These are phyloP conservation scores for Drosophila birchii DNA, from an alignment of 2,888 invertebrate genomes.

Conservation along the genomic window DNA sequence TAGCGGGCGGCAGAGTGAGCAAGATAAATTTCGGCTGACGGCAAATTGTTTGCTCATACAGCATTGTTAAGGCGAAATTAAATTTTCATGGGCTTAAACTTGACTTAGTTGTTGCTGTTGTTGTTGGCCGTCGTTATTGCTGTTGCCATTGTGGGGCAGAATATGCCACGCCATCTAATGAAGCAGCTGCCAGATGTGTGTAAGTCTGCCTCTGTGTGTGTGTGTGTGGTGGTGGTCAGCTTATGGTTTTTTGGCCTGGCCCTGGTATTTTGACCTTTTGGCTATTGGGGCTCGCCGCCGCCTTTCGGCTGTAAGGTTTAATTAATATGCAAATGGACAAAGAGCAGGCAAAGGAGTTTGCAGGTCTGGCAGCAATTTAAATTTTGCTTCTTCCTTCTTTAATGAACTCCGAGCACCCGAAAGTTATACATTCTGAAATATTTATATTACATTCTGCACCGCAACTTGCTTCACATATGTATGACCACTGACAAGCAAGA, in stretches of 20 bases:
- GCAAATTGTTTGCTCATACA: conserved; percentile 70
- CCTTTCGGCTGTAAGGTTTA: conserved; percentile 66
- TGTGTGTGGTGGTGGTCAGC: conserved; percentile 49
- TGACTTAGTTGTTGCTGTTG: conserved; percentile 21
- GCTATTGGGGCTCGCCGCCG: conserved; percentile 55
- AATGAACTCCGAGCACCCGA: conserved; percentile 35
- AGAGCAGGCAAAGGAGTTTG: conserved; percentile 31
- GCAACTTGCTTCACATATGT: conserved; percentile 23
- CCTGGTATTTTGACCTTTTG: conserved; percentile 72
- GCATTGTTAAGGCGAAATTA: conserved; percentile 61
- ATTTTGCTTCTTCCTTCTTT: conserved; percentile 46
- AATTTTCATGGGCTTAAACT: conserved; percentile 76
- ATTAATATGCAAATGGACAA: conserved; percentile 76
- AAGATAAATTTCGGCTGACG: conserved; percentile 69
- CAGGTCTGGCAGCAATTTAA: conserved; percentile 40
- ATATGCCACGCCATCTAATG: conserved; percentile 62
- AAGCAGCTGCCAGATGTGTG: conserved; percentile 46
- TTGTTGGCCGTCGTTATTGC: conserved; percentile 17
- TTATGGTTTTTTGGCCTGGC: conserved; percentile 46
- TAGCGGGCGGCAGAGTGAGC: conserved; percentile 45
- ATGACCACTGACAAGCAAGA: not conserved
- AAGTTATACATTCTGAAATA: conserved; percentile 43
- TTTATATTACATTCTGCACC: conserved; percentile 64
- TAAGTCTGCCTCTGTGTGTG: conserved; percentile 21
- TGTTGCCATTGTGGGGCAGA: conserved; percentile 19